Base-by-base conservation (phyloP, 2,888 invertebrate species). In the Lasius fuliginosus region DNA sequence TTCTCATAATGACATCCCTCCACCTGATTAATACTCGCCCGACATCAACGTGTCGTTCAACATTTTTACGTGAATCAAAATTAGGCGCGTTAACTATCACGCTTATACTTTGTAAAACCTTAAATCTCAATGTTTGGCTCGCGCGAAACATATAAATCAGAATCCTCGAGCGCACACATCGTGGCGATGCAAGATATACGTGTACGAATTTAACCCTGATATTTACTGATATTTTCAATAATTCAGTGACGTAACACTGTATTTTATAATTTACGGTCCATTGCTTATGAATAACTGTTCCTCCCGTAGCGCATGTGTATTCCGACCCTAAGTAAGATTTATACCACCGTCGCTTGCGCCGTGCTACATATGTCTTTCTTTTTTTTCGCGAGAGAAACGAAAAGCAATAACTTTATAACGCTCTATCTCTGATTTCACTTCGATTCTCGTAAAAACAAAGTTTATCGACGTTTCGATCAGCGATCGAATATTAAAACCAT, bases 221-320 rank as follows among this genome's bases (percentile, higher is more conserved):
- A 92, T 93, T 92, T 92, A 93, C 90, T 87, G 88, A 87, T 84
- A 89, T 87, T 92, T 92, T 93, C 92, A 94, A 94, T 94, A 94
- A 94, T 94, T 94, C 91, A 94, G 90, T 88, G 90, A 90, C 87
- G 90, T 84, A 85, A 89, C 87, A 86, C 85, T 91, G 86, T 90
- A 88, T 90, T 93, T 86, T 91, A 91, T 94, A 94, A 94, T 94
- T 94, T 94, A 94, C 94, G 92, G 93, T 85, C 91, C 93, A 93
- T 93, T 93, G 93, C 93, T 94, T 94, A 94, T 94, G 93, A 94
- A 94, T 94, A 93, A 94, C 91, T 90, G 92, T 92, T 91, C 91
- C 90, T 88, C 87, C 88, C 87, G 85, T 82, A 88, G 85, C 90
- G 88, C 88, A 88, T 89, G 88, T 86, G 86, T 87, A 86, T 92